Conservation (phyloP, 2,113 vertebrate genomes). For the Calidris pygmaea region DNA sequence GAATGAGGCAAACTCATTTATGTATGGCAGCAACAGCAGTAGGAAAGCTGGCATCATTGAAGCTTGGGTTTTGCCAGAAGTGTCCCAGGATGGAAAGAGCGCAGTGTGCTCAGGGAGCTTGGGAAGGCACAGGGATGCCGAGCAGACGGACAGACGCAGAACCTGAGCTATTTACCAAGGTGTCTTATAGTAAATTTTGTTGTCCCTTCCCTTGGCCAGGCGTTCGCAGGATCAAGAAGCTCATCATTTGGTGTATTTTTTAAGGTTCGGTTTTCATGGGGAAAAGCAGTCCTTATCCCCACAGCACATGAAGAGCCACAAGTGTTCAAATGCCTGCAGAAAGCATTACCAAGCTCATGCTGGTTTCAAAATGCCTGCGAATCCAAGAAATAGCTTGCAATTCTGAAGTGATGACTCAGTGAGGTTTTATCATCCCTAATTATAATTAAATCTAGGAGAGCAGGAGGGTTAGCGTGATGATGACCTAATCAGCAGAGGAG, state of each 20-base stretch:
- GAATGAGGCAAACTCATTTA: background rate
- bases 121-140: background rate
- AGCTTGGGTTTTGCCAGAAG: background rate
- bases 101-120: fast-evolving
- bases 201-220: background rate
- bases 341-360: background rate
- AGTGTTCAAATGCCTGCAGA: background rate
- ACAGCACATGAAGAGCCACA: background rate
- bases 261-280: fast-evolving
- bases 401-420: background rate
- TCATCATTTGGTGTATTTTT: background rate
- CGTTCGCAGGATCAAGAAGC: background rate
- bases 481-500: background rate
- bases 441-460: background rate
- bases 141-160: fast-evolving
- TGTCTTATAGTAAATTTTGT: background rate
- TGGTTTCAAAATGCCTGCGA: background rate
- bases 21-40: background rate
- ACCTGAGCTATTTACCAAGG: background rate
- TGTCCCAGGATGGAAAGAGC: background rate
- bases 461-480: background rate
- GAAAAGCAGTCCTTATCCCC: background rate
- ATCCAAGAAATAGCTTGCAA: background rate
- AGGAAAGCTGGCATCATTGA: background rate
- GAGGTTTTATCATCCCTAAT: background rate